Percentiles rank a stretch among this genome's conserved stretches.
Evolutionary conservation across 2,888 invertebrate species (phyloP).

Genomic region (Tinea trinotella): DNA sequence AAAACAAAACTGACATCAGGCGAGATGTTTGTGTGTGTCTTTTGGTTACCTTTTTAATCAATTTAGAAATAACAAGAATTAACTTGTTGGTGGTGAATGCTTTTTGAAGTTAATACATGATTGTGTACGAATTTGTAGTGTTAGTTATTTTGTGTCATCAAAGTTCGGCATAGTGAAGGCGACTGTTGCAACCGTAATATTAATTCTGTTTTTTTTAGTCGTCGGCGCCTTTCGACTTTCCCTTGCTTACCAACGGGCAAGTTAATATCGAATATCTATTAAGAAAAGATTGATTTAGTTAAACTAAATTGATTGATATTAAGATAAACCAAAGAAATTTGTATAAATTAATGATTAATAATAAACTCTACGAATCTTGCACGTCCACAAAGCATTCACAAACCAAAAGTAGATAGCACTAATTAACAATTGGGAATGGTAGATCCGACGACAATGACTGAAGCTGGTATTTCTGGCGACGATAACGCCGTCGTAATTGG

Average conservation of each 20-base stretch:
- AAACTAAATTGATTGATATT: no score
- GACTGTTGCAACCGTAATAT: no score
- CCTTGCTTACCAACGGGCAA: no score
- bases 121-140: background rate
- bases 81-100: conserved; percentile 2
- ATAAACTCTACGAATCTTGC: background rate
- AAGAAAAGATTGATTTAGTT: no score
- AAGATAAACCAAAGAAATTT: no score
- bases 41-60: background rate
- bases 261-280: no score
- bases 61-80: background rate
- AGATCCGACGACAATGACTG: conserved; percentile 49
- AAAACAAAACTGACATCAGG: background rate
- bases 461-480: conserved; percentile 79
- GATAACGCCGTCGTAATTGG: conserved; percentile 76
- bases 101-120: background rate
- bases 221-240: no score
- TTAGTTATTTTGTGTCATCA: background rate
- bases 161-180: no score
- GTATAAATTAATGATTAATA: no score
- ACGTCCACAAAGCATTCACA: conserved; percentile 1
- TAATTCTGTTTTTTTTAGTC: no score
- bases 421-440: conserved; percentile 34
- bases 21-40: background rate
- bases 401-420: conserved; percentile 28